Evolutionary conservation across 2,113 vertebrate genomes (phyloP).

Genomic region (Xiphophorus maculatus): DNA sequence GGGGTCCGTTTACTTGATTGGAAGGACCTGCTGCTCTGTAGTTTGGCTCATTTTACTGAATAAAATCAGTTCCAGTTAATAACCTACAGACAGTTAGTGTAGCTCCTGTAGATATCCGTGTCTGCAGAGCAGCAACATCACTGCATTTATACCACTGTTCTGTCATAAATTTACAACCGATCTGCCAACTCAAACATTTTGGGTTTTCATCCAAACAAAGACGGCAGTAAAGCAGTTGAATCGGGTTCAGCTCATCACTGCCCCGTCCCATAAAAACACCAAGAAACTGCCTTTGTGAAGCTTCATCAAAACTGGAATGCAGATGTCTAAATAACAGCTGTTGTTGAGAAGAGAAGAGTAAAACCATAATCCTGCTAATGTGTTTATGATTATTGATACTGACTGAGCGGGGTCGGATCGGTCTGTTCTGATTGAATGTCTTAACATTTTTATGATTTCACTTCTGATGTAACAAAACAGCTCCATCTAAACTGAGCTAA

Average conservation of each 20-base stretch:
- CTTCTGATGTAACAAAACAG: too few species aligned
- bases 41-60: slow-evolving; percentile 10
- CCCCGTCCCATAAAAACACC: slow-evolving; percentile 47
- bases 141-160: slow-evolving; percentile 51
- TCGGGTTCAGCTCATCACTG: slow-evolving; percentile 70
- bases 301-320: slow-evolving; percentile 65
- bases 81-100: slow-evolving; percentile 10
- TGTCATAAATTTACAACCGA: slow-evolving; percentile 73
- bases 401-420: too few species aligned
- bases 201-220: slow-evolving; percentile 78
- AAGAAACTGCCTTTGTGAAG: slow-evolving; percentile 61
- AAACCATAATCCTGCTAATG: not conserved
- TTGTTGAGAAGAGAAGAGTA: not conserved
- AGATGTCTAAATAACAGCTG: slow-evolving; percentile 69
- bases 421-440: too few species aligned
- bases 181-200: slow-evolving; percentile 77
- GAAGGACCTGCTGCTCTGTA: slow-evolving; percentile 42
- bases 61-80: slow-evolving; percentile 27
- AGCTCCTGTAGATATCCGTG: slow-evolving; percentile 23
- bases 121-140: slow-evolving; percentile 29
- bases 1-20: slow-evolving; percentile 35
- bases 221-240: slow-evolving; percentile 62
- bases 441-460: too few species aligned
- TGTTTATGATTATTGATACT: too few species aligned
- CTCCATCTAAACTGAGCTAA: too few species aligned